Percentiles rank a stretch among this genome's conserved stretches.
Conservation (phyloP, 2,888 invertebrate genomes). For the Cryptus armator region DNA sequence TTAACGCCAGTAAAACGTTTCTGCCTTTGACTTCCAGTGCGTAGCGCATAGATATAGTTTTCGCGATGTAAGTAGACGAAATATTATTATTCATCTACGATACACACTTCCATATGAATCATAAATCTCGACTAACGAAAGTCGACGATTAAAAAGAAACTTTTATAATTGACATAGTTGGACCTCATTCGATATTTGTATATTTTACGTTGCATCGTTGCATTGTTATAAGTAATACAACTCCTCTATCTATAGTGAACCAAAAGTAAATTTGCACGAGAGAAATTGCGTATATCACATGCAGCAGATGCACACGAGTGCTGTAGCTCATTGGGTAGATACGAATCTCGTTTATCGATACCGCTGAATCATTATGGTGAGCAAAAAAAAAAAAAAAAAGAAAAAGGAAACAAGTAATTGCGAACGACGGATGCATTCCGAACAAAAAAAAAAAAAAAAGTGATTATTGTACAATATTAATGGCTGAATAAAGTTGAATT, state of each 20-base stretch:
- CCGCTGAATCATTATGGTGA: constrained; percentile 42
- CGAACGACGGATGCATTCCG: constrained; percentile 45
- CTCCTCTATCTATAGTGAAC: constrained; percentile 42
- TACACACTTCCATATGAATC: constrained; percentile 37
- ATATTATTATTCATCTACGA: constrained; percentile 14
- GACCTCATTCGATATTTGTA: constrained; percentile 64
- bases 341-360: constrained; percentile 54
- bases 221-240: constrained; percentile 63
- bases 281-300: constrained; percentile 38
- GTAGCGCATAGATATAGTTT: constrained; percentile 40
- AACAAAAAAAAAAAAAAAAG: constrained; percentile 38
- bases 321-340: constrained; percentile 44
- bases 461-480: constrained; percentile 59
- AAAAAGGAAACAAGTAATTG: constrained; percentile 28
- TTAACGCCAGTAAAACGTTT: constrained; percentile 37
- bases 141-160: constrained; percentile 32
- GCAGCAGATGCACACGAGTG: constrained; percentile 55
- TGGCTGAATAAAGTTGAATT: constrained; percentile 55
- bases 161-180: constrained; percentile 67
- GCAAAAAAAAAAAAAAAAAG: constrained; percentile 19
- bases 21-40: constrained; percentile 59
- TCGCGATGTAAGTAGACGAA: constrained; percentile 23
- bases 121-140: neutral
- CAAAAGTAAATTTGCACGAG: constrained; percentile 32
- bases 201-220: constrained; percentile 69